Conservation (phyloP, 2,113 vertebrate species). For the Craseonycteris thonglongyai region DNA sequence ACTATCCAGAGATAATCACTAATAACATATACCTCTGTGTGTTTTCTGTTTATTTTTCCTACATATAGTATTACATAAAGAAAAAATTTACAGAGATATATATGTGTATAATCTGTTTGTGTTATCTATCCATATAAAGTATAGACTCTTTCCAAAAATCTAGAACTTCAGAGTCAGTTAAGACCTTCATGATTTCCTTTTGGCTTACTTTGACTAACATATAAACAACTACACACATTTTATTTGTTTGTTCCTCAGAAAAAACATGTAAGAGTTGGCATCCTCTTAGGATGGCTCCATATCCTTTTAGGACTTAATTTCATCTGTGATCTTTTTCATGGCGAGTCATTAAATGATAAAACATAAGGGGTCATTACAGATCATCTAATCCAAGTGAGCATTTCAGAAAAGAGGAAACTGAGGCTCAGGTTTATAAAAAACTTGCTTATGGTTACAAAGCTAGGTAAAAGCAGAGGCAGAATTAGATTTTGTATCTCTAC, state of each 20-base stretch:
- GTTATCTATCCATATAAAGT: neutral
- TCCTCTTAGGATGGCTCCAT: neutral
- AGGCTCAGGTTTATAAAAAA: neutral
- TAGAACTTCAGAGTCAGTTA: neutral
- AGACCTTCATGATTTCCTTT: neutral
- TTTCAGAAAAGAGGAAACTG: neutral
- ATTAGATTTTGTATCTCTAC: neutral
- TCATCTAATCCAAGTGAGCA: neutral
- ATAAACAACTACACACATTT: neutral
- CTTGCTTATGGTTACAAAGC: neutral
- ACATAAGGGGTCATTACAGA: neutral
- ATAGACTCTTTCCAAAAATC: neutral
- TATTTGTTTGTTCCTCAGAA: neutral
- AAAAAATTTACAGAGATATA: neutral
- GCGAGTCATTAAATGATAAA: neutral
- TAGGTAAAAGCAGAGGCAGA: neutral
- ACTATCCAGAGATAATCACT: too few species aligned
- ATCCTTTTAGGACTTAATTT: neutral
- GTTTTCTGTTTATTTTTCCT: too few species aligned
- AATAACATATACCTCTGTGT: too few species aligned
- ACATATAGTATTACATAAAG: neutral
- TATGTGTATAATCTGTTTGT: too few species aligned
- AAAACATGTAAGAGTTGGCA: neutral
- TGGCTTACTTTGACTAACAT: neutral
- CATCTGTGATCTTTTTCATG: neutral